Conservation (phyloP, 2,797 vertebrate species). For the Lagorchestes hirsutus region DNA sequence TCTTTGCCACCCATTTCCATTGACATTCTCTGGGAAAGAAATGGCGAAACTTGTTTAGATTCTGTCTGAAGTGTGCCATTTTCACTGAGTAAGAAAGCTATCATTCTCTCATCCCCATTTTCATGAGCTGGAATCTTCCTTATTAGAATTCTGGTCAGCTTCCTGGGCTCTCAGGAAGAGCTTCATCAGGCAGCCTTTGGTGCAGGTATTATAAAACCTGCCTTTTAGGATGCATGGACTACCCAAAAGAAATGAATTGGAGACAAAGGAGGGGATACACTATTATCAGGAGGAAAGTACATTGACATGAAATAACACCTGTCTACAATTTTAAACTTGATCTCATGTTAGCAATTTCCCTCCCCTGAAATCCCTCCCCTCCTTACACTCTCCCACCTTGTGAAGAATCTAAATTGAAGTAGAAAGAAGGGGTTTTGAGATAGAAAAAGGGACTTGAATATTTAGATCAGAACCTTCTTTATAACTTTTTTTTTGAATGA, state of each 20-base stretch:
- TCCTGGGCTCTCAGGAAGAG: constrained; percentile 43
- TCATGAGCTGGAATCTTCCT: constrained; percentile 5
- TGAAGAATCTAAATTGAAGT: neutral
- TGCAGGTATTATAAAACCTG: constrained; percentile 51
- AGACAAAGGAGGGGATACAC: constrained; percentile 60
- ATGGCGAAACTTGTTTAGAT: neutral
- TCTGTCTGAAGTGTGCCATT: neutral
- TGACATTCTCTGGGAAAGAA: neutral
- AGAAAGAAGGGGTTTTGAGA: constrained; percentile 32
- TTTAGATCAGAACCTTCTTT: neutral
- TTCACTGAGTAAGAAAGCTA: constrained; percentile 3
- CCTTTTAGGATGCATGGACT: neutral
- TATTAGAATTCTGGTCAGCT: constrained; percentile 56
- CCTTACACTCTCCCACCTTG: too few species aligned
- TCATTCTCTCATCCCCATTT: neutral
- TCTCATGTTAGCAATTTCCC: neutral
- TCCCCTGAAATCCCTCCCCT: neutral
- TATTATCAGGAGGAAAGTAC: constrained; percentile 45
- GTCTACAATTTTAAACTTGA: neutral
- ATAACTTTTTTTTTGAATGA: neutral
- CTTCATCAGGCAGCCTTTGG: constrained; percentile 58
- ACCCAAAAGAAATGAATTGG: constrained; percentile 50
- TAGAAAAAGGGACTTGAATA: neutral
- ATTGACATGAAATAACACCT: constrained; percentile 50
- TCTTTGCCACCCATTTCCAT: neutral